Conservation (phyloP, 2,888 invertebrate genomes). For the Archips xylosteana region DNA sequence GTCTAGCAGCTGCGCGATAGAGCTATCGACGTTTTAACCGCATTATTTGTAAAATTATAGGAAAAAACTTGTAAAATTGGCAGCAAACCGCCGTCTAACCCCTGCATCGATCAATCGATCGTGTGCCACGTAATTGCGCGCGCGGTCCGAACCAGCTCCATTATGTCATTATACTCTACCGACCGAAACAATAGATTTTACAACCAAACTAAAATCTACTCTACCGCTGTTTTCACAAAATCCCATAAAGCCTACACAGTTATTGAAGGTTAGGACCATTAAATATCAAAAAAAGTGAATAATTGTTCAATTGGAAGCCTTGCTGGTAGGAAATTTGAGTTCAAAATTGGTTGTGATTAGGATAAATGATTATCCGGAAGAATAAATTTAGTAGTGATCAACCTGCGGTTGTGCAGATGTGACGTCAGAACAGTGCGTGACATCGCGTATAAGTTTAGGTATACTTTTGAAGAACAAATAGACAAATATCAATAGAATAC, state of each 20-base stretch:
- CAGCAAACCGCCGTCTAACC: constrained; percentile 83
- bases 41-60: constrained; percentile 76
- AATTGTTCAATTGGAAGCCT: constrained; percentile 10
- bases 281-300: constrained; percentile 46
- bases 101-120: constrained; percentile 86
- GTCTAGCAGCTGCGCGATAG: constrained; percentile 45
- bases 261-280: constrained; percentile 49
- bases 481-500: too few relatives aligned
- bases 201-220: constrained; percentile 43
- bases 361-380: constrained; percentile 60
- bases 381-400: constrained; percentile 69
- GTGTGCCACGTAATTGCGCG: constrained; percentile 83
- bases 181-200: constrained; percentile 75
- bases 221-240: constrained; percentile 49
- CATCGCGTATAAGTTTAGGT: constrained; percentile 9
- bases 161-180: constrained; percentile 83
- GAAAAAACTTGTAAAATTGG: constrained; percentile 81
- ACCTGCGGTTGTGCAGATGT: constrained; percentile 72
- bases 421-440: constrained; percentile 62
- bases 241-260: neutral
- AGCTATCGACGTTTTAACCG: constrained; percentile 71
- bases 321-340: constrained; percentile 50
- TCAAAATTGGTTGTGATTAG: constrained; percentile 53
- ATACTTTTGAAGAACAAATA: neutral
- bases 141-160: constrained; percentile 78